A percentile compares a stretch with the other conserved stretches of the same genome.
These are phyloP conservation scores for Drosophila kuntzei DNA, from an alignment of 2,888 invertebrate genomes.

Conservation along the genomic window DNA sequence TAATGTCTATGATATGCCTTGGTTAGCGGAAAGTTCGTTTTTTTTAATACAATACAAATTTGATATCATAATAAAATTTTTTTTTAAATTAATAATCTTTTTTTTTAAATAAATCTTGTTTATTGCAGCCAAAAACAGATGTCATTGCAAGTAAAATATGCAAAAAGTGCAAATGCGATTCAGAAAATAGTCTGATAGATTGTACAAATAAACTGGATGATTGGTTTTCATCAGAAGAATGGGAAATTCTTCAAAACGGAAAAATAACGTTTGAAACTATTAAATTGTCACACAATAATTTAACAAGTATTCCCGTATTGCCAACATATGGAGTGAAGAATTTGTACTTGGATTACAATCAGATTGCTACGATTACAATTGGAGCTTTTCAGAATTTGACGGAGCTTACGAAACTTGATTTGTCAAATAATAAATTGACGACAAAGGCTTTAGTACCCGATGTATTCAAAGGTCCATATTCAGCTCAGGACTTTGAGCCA, in stretches of 20 bases:
- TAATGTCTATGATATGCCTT: too few relatives aligned
- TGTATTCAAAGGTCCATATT: conserved; percentile 88
- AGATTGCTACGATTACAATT: conserved; percentile 88
- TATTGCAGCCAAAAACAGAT: conserved; percentile 56
- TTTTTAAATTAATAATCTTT: too few relatives aligned
- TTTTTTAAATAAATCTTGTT: neutral
- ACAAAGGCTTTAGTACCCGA: conserved; percentile 88
- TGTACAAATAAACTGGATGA: conserved; percentile 85
- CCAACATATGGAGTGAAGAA: conserved; percentile 86
- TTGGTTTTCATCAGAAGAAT: conserved; percentile 87
- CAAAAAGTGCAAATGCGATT: conserved; percentile 86
- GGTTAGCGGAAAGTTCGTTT: too few relatives aligned
- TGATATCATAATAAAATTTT: too few relatives aligned
- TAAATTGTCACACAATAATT: conserved; percentile 79
- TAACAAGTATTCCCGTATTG: conserved; percentile 84
- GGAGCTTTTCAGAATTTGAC: conserved; percentile 89
- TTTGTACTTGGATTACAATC: conserved; percentile 88
- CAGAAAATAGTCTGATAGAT: conserved; percentile 86
- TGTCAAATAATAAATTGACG: conserved; percentile 90
- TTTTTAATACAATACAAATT: too few relatives aligned
- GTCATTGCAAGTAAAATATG: conserved; percentile 85
- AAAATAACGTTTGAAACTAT: conserved; percentile 78
- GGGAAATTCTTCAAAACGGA: conserved; percentile 85
- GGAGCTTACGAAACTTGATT: conserved; percentile 88
- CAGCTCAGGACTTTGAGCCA: conserved; percentile 69